phyloP scores from a whole-genome alignment of 2,797 vertebrate genomes.

The Gymnothorax javanicus region DNA sequence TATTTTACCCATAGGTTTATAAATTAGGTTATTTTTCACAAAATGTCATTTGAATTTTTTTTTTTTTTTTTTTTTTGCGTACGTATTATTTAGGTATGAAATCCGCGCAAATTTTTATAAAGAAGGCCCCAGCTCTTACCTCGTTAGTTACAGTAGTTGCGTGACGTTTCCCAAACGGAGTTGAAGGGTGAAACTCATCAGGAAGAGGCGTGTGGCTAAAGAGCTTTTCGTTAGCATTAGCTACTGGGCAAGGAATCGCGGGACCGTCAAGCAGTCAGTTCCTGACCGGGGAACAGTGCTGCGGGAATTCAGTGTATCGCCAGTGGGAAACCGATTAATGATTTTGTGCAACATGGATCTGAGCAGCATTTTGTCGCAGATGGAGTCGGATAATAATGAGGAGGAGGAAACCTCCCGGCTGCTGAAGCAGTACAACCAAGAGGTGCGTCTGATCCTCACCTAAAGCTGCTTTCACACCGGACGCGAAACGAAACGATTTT shows the following conservation, averaged over 20 bases:
- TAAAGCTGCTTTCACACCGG: not conserved
- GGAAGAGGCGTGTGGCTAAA: constrained; percentile 38
- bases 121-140: too few relatives aligned
- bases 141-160: too few relatives aligned
- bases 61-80: too few relatives aligned
- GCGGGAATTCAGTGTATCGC: constrained; percentile 33
- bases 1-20: too few relatives aligned
- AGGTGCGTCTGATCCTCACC: constrained; percentile 71
- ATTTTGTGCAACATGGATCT: constrained; percentile 69
- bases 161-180: constrained; percentile 47
- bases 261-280: not conserved
- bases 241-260: not conserved
- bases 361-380: constrained; percentile 69
- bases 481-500: too few relatives aligned
- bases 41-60: too few relatives aligned
- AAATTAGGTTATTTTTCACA: too few relatives aligned
- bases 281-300: not conserved
- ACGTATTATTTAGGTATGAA: too few relatives aligned
- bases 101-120: too few relatives aligned
- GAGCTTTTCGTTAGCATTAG: constrained; percentile 36
- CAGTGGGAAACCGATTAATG: not conserved
- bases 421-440: constrained; percentile 79
- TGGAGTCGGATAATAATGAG: constrained; percentile 67
- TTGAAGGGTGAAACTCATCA: constrained; percentile 50
- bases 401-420: constrained; percentile 72